Base-by-base conservation (phyloP, 2,113 vertebrate species). In the Piprites chloris region DNA sequence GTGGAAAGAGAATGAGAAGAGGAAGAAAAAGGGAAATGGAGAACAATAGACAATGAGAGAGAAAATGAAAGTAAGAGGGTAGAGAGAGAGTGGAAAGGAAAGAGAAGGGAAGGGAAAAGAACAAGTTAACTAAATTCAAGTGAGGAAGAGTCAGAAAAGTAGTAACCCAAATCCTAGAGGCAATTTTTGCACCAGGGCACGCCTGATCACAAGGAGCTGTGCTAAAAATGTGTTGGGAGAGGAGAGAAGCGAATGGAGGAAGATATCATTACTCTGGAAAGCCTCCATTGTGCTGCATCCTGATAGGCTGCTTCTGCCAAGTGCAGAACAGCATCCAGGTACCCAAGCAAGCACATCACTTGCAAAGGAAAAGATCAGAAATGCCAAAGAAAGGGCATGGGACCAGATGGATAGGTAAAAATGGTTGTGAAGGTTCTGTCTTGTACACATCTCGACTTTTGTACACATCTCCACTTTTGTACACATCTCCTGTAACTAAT, bases 1-100 rank as follows among this genome's bases (percentile, higher is more conserved):
- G 14, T 6, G 6, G 11, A 14, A 35, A 19, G 2, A n/a, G 3
- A 27, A 44, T 6, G 2, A 3, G 2, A 7, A n/a, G 10, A 1
- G 14, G 14, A 5, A 12, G 6, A 6, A 32, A 24, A 55, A 39
- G 10, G 7, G 20, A 53, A 46, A 44, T 12, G 3, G 5, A 61
- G 7, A 44, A 28, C 35, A 24, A 27, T 3, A 26, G 46, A 82
- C 10, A 58, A 7, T 47, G 35, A 14, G 13, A 41, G 12, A 35
- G 21, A 19, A 26, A 41, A n/a, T 28, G 8, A 28, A 28, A 19
- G 5, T 12, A 32, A 27, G 9, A 47, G 28, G 6, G 16, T 49
- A 44, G 12, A 41, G 12, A 8, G 8, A 15, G 21, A 16, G 11
- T 16, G 41, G 14, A 8, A 32, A 41, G 8, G 12, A 5, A 28